These are phyloP conservation scores for Cotesia chilonis DNA, from an alignment of 1,140 invertebrate species.

Conservation along the genomic window DNA sequence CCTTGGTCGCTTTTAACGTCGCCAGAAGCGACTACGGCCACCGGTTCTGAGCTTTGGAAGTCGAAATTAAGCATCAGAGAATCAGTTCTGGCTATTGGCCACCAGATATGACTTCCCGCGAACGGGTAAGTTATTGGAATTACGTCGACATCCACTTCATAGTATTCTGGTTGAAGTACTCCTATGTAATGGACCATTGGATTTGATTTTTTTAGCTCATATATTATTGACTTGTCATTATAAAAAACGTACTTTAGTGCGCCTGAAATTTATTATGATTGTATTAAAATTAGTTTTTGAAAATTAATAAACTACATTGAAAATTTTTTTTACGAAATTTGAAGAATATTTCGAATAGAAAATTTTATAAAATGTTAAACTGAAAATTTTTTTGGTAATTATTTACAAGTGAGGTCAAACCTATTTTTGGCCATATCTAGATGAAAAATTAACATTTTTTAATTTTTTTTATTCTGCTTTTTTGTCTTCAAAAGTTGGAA, in stretches of 20 bases:
- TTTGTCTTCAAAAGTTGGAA: too few relatives aligned
- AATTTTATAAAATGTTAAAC: too few relatives aligned
- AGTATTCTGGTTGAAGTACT: conserved; percentile 82
- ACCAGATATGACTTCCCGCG: conserved; percentile 86
- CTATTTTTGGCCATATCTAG: too few relatives aligned
- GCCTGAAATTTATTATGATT: conserved; percentile 68
- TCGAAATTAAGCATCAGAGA: conserved; percentile 84
- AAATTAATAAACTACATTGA: not conserved
- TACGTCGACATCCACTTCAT: conserved; percentile 83
- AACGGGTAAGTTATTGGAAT: conserved; percentile 94
- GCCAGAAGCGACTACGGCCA: conserved; percentile 85
- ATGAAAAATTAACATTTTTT: not conserved
- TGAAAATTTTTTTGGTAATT: too few relatives aligned
- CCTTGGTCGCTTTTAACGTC: conserved; percentile 76
- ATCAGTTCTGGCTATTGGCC: conserved; percentile 76
- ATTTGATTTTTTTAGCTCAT: conserved; percentile 82
- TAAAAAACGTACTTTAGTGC: conserved; percentile 92
- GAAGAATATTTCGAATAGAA: too few relatives aligned
- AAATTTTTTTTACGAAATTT: not conserved
- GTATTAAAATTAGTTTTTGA: not conserved
- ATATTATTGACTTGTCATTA: conserved; percentile 90
- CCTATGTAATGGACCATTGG: conserved; percentile 85
- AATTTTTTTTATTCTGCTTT: not conserved
- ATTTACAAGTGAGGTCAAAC: too few relatives aligned
- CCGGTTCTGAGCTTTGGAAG: conserved; percentile 85